phyloP scores from a whole-genome alignment of 2,888 invertebrate species.

The Azorinus chamasolen region DNA sequence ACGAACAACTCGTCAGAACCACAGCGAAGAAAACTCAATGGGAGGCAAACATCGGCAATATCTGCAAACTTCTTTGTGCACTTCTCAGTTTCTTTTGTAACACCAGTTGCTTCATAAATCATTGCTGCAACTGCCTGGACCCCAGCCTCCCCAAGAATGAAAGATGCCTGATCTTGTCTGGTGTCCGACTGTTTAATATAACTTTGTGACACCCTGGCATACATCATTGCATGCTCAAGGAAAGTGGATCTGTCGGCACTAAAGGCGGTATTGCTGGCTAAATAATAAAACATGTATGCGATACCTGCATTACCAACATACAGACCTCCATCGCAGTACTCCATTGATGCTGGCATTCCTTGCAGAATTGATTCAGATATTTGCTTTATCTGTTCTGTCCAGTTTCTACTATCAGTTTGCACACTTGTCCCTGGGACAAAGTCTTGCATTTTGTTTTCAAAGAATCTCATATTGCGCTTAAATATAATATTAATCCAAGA shows the following conservation, averaged over 20 bases:
- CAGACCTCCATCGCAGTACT: slow-evolving; percentile 89
- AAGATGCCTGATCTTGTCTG: slow-evolving; percentile 89
- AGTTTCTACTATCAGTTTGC: slow-evolving; percentile 67
- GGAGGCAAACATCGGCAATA: slow-evolving; percentile 87
- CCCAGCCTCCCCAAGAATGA: slow-evolving; percentile 93
- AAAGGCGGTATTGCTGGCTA: slow-evolving; percentile 88
- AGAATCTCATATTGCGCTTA: slow-evolving; percentile 72
- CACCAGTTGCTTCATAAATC: slow-evolving; percentile 86
- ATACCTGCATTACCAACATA: slow-evolving; percentile 92
- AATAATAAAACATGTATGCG: slow-evolving; percentile 92
- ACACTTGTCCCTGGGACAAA: slow-evolving; percentile 67
- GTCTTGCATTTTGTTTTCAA: slow-evolving; percentile 77
- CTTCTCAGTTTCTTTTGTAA: slow-evolving; percentile 52
- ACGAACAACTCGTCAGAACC: slow-evolving; percentile 94
- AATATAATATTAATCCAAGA: background rate
- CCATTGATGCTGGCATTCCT: slow-evolving; percentile 71
- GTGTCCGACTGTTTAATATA: slow-evolving; percentile 81
- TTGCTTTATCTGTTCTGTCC: slow-evolving; percentile 68
- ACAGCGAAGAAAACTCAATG: slow-evolving; percentile 84
- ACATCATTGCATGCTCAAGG: slow-evolving; percentile 89
- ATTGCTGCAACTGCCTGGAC: slow-evolving; percentile 90
- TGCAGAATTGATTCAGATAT: slow-evolving; percentile 70
- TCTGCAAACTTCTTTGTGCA: slow-evolving; percentile 86
- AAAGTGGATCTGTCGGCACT: slow-evolving; percentile 83
- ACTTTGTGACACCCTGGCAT: slow-evolving; percentile 89